Evolutionary conservation across 2,113 vertebrate genomes (phyloP), one percentile per base, ranked within the genome.

Genomic region (Psammodynastes pulverulentus): DNA sequence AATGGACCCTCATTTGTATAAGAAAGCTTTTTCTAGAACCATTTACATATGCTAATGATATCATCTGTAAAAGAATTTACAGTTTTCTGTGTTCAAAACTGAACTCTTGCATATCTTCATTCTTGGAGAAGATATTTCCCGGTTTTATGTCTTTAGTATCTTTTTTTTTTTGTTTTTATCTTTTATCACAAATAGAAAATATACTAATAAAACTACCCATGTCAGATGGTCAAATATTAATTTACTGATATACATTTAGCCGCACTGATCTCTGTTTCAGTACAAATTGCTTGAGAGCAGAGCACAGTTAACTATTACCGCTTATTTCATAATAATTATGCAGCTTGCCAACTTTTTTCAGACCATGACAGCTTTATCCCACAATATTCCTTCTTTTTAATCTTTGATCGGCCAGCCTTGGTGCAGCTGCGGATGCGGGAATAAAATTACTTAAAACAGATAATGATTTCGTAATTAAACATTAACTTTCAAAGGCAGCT

Each of bases 401-500:
- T 85, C 72, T 89, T 92, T 86, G 88, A 92, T 92, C 53, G 49
- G 67, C 29, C 52, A 85, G 72, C 23, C 4, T 21, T 24, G 15
- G 17, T 56, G 79, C 51, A 45, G 12, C 34, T 90, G 21, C 9
- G 1, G 46, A 92, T 79, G 72, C 34, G 21, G 72, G 72, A 79
- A 43, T 79, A 79, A 79, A 43, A 79, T 17, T 17, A 79, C 19
- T 91, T 96, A 94, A 96, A 89, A 95, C 67, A 93, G 94, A 95
- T 89, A 95, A 95, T 93, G 93, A 94, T 93, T 91, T 96, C 95
- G 87, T 91, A 85, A 92, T 95, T 96, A 96, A 94, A 93, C 94
- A 92, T 96, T 96, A 97, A 96, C 93, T 95, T 96, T 95, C 95
- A 96, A 96, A 96, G 96, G 94, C 92, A 90, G 93, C 93, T 96